Base-by-base conservation (phyloP, 2,888 invertebrate genomes). In the Stomorhina lunata region DNA sequence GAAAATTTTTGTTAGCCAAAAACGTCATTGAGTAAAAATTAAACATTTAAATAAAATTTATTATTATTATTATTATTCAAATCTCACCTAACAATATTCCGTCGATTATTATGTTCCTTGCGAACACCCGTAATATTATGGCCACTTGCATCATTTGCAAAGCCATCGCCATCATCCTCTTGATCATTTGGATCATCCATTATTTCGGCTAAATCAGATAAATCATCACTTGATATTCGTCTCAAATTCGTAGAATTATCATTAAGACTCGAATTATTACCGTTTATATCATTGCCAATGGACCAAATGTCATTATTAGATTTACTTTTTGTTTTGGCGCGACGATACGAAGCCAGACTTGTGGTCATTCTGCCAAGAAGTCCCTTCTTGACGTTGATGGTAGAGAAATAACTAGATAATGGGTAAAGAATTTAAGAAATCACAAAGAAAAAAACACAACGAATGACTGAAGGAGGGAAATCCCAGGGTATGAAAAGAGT, bases 291-390 rank as follows among this genome's bases (percentile, higher is more conserved):
- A 50, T 86, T 85, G 76, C 87, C 86, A 75, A 88, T 87, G 48
- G 90, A 87, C 82, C 89, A 88, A 50, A 90, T 87, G 83, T 91
- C 91, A 86, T 86, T 88, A 84, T 89, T 90, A 4, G 90, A 90
- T 82, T 90, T 90, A 84, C 87, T 89, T 86, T 90, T 90, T 73
- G 85, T 88, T 86, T 91, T 90, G 81, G 89, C 88, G 71, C 90
- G 91, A 59, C 91, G 89, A 86, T 90, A 90, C 69, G 90, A 90
- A 76, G 91, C 88, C 79, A 91, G 87, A 85, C 90, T 90, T 73
- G 91, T 89, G 85, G 91, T 89, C 90, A 90, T 90, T 84, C 90
- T 90, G 85, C 90, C 88, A 73, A 91, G 87, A 53, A 91, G 86
- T 83, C 91, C 90, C 85, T 91, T 90, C 85, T 90, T 90, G 86